phyloP scores from a whole-genome alignment of 2,888 invertebrate species.

The Prosopocoilus inquinatus region DNA sequence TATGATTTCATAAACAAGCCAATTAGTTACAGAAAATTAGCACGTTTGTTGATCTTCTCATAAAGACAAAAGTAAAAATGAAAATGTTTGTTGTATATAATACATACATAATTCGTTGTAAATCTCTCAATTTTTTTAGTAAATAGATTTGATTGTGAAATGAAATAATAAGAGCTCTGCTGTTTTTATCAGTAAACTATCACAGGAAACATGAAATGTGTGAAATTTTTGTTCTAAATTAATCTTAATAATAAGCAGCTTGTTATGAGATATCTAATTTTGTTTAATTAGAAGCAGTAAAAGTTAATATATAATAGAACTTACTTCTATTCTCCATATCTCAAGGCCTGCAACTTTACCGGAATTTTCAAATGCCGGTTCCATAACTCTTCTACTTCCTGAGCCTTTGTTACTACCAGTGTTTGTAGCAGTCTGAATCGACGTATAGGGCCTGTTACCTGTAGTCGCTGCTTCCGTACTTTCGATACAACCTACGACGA shows the following conservation, averaged over 20 bases:
- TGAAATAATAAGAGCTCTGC: no score
- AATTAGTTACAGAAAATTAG: no score
- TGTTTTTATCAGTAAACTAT: no score
- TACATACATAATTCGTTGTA: no score
- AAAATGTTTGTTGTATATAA: no score
- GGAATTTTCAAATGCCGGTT: constrained; percentile 69
- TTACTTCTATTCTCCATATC: constrained; percentile 82
- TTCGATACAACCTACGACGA: neutral
- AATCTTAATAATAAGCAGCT: neutral
- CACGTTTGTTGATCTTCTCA: no score
- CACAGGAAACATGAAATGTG: neutral
- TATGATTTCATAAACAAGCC: no score
- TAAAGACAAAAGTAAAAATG: no score
- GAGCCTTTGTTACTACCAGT: constrained; percentile 9
- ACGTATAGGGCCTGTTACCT: constrained; percentile 15
- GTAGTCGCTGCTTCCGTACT: constrained; percentile 23
- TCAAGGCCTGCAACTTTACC: constrained; percentile 69
- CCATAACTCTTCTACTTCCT: constrained; percentile 47
- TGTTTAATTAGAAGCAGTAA: neutral
- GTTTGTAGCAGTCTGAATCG: constrained; percentile 7
- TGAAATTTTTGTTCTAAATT: neutral
- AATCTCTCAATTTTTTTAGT: no score
- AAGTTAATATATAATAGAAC: constrained; percentile 26
- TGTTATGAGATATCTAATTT: neutral
- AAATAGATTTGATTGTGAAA: no score